phyloP scores from a whole-genome alignment of 2,113 vertebrate genomes.

The Phasianus colchicus region DNA sequence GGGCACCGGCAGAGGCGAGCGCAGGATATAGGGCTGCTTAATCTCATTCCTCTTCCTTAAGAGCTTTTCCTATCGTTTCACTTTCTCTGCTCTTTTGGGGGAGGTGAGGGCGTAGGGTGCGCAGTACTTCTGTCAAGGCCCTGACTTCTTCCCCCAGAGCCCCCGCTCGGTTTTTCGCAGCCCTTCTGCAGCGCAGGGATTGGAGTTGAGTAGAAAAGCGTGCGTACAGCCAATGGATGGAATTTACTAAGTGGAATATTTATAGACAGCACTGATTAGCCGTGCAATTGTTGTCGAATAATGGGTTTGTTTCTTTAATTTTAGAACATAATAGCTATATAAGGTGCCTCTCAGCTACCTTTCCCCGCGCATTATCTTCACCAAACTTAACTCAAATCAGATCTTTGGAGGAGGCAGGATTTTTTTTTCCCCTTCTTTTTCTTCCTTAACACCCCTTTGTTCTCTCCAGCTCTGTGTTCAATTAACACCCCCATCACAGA shows the following conservation, averaged over 20 bases:
- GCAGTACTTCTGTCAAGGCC: conserved; percentile 28
- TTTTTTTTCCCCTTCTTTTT: conserved; percentile 19
- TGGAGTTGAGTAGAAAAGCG: conserved; percentile 14
- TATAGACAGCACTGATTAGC: conserved; percentile 49
- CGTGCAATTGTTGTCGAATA: conserved; percentile 48
- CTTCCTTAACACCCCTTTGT: conserved; percentile 72
- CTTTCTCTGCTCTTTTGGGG: conserved; percentile 44
- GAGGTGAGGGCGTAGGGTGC: not conserved
- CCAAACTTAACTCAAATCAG: conserved; percentile 69
- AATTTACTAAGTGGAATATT: conserved; percentile 52
- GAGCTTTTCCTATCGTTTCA: conserved; percentile 43
- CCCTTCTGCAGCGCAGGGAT: not conserved
- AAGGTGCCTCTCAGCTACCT: conserved; percentile 51
- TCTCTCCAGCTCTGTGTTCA: conserved; percentile 71
- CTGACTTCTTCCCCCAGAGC: not conserved
- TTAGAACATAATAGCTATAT: conserved; percentile 60
- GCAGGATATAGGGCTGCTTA: conserved; percentile 39
- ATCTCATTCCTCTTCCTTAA: conserved; percentile 54
- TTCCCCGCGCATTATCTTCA: conserved; percentile 47
- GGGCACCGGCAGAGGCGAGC: not conserved
- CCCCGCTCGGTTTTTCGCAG: not conserved
- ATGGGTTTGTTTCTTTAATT: conserved; percentile 59
- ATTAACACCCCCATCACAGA: conserved; percentile 70
- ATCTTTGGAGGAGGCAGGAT: conserved; percentile 65
- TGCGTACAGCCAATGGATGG: not conserved